These are phyloP conservation scores for Hypocryptadius cinnamomeus DNA, from an alignment of 2,113 vertebrate species.

Conservation along the genomic window DNA sequence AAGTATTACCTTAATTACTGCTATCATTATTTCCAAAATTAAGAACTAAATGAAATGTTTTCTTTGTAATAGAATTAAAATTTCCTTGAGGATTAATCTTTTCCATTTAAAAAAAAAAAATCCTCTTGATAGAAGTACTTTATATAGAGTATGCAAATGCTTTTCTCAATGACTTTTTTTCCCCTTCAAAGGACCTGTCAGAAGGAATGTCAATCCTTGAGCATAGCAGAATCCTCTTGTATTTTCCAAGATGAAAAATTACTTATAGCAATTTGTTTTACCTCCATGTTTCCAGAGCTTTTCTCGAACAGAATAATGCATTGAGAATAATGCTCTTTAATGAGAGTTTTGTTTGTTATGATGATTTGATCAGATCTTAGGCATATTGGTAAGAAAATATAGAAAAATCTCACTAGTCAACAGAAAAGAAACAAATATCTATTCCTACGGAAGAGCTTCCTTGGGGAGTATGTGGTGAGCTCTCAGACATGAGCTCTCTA, in stretches of 20 bases:
- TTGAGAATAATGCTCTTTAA: background rate
- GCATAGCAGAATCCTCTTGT: background rate
- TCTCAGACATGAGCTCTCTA: background rate
- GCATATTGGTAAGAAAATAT: background rate
- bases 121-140: background rate
- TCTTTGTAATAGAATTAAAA: background rate
- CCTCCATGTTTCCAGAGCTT: background rate
- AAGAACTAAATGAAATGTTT: background rate
- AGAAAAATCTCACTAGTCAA: background rate
- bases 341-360: background rate
- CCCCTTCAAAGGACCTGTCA: background rate
- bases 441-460: background rate
- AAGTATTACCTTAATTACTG: constrained; percentile 8
- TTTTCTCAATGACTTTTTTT: background rate
- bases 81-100: background rate
- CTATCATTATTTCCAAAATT: background rate
- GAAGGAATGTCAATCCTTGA: background rate
- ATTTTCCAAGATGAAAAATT: background rate
- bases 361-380: background rate
- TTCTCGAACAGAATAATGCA: background rate
- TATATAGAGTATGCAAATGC: background rate
- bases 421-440: background rate
- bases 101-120: background rate
- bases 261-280: background rate
- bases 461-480: background rate